phyloP scores from a whole-genome alignment of 2,113 vertebrate species.

The Cynoglossus semilaevis region DNA sequence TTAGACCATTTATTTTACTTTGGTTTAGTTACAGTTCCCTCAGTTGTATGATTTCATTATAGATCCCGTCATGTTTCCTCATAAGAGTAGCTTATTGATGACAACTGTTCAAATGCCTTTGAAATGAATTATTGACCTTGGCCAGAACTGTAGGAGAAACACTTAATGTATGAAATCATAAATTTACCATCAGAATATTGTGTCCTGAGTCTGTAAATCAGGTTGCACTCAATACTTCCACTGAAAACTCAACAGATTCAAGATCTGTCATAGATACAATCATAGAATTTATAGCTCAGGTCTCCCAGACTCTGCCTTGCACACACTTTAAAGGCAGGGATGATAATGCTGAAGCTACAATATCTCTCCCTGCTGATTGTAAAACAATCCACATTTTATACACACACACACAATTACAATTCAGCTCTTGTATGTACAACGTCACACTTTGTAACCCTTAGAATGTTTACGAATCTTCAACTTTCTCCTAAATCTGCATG shows the following conservation, averaged over 20 bases:
- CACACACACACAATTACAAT: constrained; percentile 32
- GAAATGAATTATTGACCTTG: neutral
- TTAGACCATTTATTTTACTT: neutral
- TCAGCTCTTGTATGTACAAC: constrained; percentile 28
- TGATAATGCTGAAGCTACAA: constrained; percentile 22
- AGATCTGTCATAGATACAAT: constrained; percentile 71
- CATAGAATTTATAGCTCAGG: constrained; percentile 71
- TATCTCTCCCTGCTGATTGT: constrained; percentile 46
- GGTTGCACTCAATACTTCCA: constrained; percentile 18
- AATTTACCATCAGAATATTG: constrained; percentile 18
- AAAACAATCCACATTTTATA: constrained; percentile 58
- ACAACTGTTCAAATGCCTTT: no score
- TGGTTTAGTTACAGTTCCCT: constrained; percentile 11
- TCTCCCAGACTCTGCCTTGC: constrained; percentile 52
- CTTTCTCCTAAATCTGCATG: constrained; percentile 25
- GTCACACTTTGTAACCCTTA: constrained; percentile 44
- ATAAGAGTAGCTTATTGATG: constrained; percentile 9
- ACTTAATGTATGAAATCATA: constrained; percentile 17
- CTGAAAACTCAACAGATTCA: constrained; percentile 41
- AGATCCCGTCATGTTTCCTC: constrained; percentile 16
- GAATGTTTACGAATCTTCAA: constrained; percentile 63
- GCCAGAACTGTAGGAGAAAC: constrained; percentile 39
- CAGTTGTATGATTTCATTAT: constrained; percentile 15
- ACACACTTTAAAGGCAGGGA: constrained; percentile 61
- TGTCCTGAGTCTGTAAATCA: constrained; percentile 26